Conservation (phyloP, 2,888 invertebrate species). For the Pyrrhosoma nymphula region DNA sequence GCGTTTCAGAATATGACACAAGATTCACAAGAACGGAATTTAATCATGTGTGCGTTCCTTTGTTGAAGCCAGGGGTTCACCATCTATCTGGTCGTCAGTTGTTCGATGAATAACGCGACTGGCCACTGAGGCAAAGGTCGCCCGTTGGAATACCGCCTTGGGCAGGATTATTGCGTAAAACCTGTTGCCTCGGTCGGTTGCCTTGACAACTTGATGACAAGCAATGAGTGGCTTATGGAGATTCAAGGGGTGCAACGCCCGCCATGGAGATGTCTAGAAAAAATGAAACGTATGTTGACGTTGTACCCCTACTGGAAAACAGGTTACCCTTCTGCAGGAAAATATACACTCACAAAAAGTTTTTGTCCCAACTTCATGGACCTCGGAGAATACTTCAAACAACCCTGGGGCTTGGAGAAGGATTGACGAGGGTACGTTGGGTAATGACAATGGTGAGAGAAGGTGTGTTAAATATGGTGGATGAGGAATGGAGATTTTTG, state of each 20-base stretch:
- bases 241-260: neutral
- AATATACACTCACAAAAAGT: neutral
- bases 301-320: neutral
- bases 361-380: neutral
- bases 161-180: neutral
- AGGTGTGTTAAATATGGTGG: too few species aligned
- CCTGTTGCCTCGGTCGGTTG: neutral
- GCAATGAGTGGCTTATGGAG: neutral
- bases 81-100: too few species aligned
- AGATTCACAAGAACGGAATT: too few species aligned
- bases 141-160: neutral
- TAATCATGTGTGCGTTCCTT: too few species aligned
- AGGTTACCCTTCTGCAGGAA: neutral
- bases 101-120: neutral
- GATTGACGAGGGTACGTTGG: too few species aligned
- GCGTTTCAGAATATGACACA: too few species aligned
- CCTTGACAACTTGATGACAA: neutral
- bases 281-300: neutral
- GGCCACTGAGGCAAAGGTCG: neutral
- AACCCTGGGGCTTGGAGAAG: neutral
- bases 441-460: too few species aligned
- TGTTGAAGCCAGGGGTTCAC: too few species aligned
- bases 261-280: neutral
- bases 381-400: neutral
- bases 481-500: too few species aligned